These are phyloP conservation scores for Acanthoscelides obtectus DNA, from an alignment of 2,888 invertebrate species.

Conservation along the genomic window DNA sequence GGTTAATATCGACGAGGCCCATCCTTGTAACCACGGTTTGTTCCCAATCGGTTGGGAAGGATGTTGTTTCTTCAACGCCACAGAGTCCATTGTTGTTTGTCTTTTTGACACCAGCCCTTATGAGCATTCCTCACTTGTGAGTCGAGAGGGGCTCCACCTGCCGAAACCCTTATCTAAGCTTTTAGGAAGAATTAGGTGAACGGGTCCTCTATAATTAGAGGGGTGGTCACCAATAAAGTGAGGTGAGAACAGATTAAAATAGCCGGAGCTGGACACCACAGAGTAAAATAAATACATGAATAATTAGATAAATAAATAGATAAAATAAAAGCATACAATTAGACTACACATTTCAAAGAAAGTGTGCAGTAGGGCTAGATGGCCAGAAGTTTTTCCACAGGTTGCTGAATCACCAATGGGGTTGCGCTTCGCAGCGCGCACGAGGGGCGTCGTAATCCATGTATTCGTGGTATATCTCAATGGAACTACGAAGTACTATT, in stretches of 20 bases:
- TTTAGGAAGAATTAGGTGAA: too few species aligned
- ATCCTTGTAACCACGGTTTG: too few species aligned
- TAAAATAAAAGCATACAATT: background rate
- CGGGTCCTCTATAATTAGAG: too few species aligned
- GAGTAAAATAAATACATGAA: background rate
- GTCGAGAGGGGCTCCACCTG: too few species aligned
- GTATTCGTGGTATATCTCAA: constrained; percentile 31
- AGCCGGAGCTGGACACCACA: background rate
- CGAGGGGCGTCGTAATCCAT: constrained; percentile 30
- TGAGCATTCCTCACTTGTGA: too few species aligned
- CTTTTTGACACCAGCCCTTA: too few species aligned
- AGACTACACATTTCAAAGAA: background rate
- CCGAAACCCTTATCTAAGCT: too few species aligned
- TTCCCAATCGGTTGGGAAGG: too few species aligned
- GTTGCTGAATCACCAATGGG: background rate
- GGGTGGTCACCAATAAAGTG: background rate
- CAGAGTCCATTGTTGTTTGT: too few species aligned
- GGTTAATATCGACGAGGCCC: too few species aligned
- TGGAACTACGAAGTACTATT: constrained; percentile 30
- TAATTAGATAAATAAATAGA: background rate
- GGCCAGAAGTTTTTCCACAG: constrained; percentile 4
- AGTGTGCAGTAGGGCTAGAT: background rate
- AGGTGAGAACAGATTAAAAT: background rate
- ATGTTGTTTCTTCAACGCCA: too few species aligned
- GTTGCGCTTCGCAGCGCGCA: constrained; percentile 7